Base-by-base conservation (phyloP, 1,140 invertebrate genomes). In the Neodiprion fabricii region DNA sequence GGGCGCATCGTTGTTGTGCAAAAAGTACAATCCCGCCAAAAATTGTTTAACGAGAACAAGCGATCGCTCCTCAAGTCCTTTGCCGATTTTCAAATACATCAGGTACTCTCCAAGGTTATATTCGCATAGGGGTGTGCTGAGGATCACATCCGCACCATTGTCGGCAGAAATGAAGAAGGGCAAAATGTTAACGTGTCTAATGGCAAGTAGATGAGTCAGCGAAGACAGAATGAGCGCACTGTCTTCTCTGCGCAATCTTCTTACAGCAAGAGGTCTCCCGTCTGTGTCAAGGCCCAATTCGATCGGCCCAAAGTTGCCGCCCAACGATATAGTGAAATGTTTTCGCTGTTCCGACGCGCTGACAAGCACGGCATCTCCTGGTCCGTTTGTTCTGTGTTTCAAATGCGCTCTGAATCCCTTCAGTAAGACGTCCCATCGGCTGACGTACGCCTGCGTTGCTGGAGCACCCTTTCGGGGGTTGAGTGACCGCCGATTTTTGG, bases 21-120 rank as follows among this genome's bases (percentile, higher is more conserved):
- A 76, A 75, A 79, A 86, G 72, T 80, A 79, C 17, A 88, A 74
- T 17, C 86, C 86, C 21, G 49, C 70, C 9, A 88, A 67, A 67
- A 87, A 79, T 76, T 88, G 79, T 47, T 73, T 77, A 17, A 83
- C 77, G 21, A 84, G 73, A 17, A 79, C 77, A 11, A 79, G 67
- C 23, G 77, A 72, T 14, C 40, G 73, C n/a, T 79, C 48, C 10
- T 12, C 17, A 14, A 70, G 14, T n/a, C 49, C 61, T 9, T 21
- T 9, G 21, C 70, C 74, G 9, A 28, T 71, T 48, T 83, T 82
- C 75, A 84, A 74, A 10, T 80, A 69, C 74, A 82, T 78, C 1
- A 86, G 72, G 72, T 86, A 85, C 68, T 86, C 80, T 4, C 81
- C 83, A 14, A 86, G 77, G 48, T 85, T 86, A 66, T 80, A 85